Percentiles rank a stretch among this genome's conserved stretches.
These are phyloP conservation scores for Chionomys nivalis DNA, from an alignment of 2,113 vertebrate species.

Conservation along the genomic window DNA sequence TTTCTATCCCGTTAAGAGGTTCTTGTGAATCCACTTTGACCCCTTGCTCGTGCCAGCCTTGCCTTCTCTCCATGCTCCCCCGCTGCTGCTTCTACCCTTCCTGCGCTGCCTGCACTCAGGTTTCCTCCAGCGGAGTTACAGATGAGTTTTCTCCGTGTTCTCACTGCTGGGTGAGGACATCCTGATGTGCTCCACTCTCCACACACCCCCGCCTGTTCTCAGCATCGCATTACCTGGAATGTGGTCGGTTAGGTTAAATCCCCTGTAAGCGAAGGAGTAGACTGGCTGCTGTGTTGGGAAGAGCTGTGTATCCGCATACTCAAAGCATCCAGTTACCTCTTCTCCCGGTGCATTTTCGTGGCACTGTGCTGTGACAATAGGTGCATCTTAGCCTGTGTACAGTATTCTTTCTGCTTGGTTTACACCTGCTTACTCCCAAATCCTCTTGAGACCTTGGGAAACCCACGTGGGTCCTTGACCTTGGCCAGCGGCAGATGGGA, in stretches of 20 bases:
- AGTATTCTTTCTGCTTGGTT: background rate
- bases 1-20: background rate
- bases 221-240: background rate
- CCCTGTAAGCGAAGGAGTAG: background rate
- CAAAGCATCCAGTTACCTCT: background rate
- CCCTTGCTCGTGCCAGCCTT: background rate
- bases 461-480: background rate
- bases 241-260: constrained; percentile 5
- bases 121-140: background rate
- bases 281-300: background rate
- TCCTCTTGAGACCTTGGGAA: background rate
- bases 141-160: background rate
- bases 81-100: no score
- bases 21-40: background rate
- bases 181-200: background rate
- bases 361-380: background rate
- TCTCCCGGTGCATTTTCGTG: background rate
- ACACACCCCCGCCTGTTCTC: background rate
- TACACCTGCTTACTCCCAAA: background rate
- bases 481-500: background rate
- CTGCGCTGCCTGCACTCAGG: background rate
- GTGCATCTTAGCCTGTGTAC: background rate
- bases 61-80: accelerated
- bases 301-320: background rate
- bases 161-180: background rate